Evolutionary conservation across 2,113 vertebrate genomes (phyloP).

Genomic region (Porphyrio hochstetteri): DNA sequence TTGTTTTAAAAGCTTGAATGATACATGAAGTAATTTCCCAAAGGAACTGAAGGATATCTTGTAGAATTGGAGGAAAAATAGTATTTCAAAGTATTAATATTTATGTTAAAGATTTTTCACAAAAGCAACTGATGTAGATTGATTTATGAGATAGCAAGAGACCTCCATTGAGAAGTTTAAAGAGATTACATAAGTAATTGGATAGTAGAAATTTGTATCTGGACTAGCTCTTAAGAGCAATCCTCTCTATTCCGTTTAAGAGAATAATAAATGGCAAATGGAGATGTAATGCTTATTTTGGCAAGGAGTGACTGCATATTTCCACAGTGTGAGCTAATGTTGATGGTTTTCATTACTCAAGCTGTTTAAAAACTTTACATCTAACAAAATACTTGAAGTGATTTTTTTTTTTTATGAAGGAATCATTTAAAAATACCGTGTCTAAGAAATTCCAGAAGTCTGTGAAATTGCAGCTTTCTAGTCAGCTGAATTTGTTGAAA

Average conservation of each 20-base stretch:
- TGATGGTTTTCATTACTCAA: slow-evolving; percentile 40
- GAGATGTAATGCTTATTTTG: slow-evolving; percentile 37
- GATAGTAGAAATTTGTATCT: slow-evolving; percentile 43
- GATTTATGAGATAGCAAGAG: slow-evolving; percentile 24
- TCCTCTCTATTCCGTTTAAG: slow-evolving; percentile 34
- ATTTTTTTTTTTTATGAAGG: slow-evolving; percentile 48
- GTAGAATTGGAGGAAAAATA: slow-evolving; percentile 35
- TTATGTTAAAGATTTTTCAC: slow-evolving; percentile 42
- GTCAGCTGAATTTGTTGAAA: slow-evolving; percentile 59
- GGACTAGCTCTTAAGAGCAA: slow-evolving; percentile 51
- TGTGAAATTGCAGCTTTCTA: slow-evolving; percentile 51
- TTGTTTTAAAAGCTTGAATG: slow-evolving; percentile 35
- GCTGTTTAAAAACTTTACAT: slow-evolving; percentile 25
- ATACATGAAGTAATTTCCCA: slow-evolving; percentile 37
- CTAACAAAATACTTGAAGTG: slow-evolving; percentile 10
- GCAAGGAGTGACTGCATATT: neutral
- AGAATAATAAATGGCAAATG: slow-evolving; percentile 30
- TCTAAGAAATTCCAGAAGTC: slow-evolving; percentile 56
- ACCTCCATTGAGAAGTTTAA: slow-evolving; percentile 30
- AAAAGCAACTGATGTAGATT: slow-evolving; percentile 22
- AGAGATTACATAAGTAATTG: slow-evolving; percentile 37
- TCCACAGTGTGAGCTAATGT: neutral
- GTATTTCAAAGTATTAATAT: slow-evolving; percentile 32
- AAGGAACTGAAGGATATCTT: neutral
- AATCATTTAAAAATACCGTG: slow-evolving; percentile 48